phyloP scores from a whole-genome alignment of 2,113 vertebrate species.

The Spermophilus dauricus region DNA sequence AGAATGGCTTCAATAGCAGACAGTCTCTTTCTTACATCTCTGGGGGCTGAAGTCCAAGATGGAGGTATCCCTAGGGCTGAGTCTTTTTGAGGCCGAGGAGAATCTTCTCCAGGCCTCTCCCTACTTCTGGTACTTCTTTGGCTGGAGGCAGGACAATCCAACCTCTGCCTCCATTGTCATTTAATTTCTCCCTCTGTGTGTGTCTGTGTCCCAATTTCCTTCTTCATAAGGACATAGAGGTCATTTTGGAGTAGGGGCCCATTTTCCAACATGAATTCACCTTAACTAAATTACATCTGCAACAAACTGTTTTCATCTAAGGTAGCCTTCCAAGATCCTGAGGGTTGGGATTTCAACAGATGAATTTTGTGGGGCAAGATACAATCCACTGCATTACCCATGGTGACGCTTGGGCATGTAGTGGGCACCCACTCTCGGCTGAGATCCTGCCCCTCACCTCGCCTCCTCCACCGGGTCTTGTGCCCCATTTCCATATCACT shows the following conservation, averaged over 20 bases:
- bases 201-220: not conserved
- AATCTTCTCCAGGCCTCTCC: not conserved
- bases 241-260: not conserved
- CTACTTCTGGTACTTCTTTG: not conserved
- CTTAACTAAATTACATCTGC: not conserved
- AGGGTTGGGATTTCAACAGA: not conserved
- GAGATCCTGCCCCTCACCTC: rapidly evolving
- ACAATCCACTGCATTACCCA: rapidly evolving
- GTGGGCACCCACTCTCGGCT: rapidly evolving
- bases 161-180: not conserved
- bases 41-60: not conserved
- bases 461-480: not conserved
- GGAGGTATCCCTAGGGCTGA: rapidly evolving
- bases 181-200: rapidly evolving
- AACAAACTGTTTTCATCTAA: not conserved
- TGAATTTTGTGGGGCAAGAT: not conserved
- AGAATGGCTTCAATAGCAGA: not conserved
- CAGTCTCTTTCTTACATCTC: rapidly evolving
- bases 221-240: not conserved
- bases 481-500: not conserved
- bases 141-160: not conserved
- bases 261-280: not conserved
- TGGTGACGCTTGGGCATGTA: not conserved
- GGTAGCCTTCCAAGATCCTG: too few species aligned
- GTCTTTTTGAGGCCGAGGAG: not conserved